Base-by-base conservation (phyloP, 2,888 invertebrate species). In the Clunio marinus region DNA sequence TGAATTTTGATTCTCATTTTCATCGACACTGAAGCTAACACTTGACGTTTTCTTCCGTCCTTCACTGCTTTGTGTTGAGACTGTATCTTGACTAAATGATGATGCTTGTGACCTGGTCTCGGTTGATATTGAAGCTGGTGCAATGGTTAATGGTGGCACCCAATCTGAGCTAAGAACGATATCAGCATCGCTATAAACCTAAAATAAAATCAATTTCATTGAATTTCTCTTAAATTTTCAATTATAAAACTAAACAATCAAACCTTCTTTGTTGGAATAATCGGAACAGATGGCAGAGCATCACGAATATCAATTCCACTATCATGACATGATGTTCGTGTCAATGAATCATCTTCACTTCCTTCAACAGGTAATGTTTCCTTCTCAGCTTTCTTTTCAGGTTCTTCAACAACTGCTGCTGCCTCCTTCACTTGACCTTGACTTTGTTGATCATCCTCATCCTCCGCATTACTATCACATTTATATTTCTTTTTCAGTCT, bases 301-400 rank as follows among this genome's bases (percentile, higher is more conserved):
- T 92, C 92, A 74, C 91, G 84, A 74, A 92, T 92, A 79, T 93
- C 92, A 75, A 93, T 92, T 73, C 92, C 92, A 10, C 92, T 92
- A 82, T 93, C 92, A 79, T 92, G 91, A 81, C 91, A 91, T 74
- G 90, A 89, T 73, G 88, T 86, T 79, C 91, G 91, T 74, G 87
- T 87, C 75, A 90, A 84, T 76, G 86, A 85, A 73, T 76, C 82
- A 73, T 84, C 84, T 74, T 83, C 83, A 69, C 76, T 81, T 71
- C 78, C 77, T 74, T 75, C 76, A 66, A 77, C 79, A 66, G 75
- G 76, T 63, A 74, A 74, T 72, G 41, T 25, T 71, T 70, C 17
- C 71, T 72, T 55, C 70, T 69, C 41, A 71, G 68, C 71, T 27
- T 66, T 66, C 59, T 67, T 62, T 45, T 62, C 67, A 2, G 17